A percentile compares a stretch with the other conserved stretches of the same genome.
Conservation (phyloP, 1,140 invertebrate species). For the Pomacea maculata region DNA sequence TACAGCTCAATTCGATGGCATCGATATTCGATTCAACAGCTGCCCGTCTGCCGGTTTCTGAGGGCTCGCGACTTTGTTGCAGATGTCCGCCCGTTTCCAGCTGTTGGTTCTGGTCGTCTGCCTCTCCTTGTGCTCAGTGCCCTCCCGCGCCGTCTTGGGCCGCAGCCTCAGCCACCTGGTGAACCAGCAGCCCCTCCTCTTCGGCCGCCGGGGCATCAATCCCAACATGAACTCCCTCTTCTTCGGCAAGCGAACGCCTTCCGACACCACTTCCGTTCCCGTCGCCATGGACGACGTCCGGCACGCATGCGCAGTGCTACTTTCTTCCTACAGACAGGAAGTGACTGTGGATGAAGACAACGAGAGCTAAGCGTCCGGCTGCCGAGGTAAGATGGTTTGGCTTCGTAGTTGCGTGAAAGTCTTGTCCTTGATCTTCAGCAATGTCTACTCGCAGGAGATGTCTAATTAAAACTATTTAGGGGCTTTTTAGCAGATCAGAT, state of each 20-base stretch:
- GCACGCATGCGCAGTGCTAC: constrained; percentile 2
- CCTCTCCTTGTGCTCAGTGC: not conserved
- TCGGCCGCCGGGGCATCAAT: constrained; percentile 27
- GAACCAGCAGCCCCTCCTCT: constrained; percentile 19
- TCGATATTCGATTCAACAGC: too few species aligned
- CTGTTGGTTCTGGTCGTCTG: not conserved
- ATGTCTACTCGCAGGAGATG: too few species aligned
- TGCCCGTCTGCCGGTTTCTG: too few species aligned
- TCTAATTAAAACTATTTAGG: too few species aligned
- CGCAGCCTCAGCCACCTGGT: constrained; percentile 13
- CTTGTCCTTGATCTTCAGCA: too few species aligned
- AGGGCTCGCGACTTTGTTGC: too few species aligned
- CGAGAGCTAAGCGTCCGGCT: not conserved
- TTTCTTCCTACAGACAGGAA: constrained; percentile 15
- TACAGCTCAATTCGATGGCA: too few species aligned
- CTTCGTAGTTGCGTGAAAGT: too few species aligned
- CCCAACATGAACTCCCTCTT: constrained; percentile 32
- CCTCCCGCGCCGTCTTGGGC: not conserved
- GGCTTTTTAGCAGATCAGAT: too few species aligned
- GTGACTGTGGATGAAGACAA: not conserved
- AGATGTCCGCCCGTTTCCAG: not conserved
- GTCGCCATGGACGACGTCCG: constrained; percentile 2
- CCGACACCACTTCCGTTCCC: not conserved
- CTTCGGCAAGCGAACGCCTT: constrained; percentile 23
- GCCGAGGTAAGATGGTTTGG: too few species aligned